Evolutionary conservation across 1,140 invertebrate species (phyloP).

Genomic region (Helicoverpa zea): DNA sequence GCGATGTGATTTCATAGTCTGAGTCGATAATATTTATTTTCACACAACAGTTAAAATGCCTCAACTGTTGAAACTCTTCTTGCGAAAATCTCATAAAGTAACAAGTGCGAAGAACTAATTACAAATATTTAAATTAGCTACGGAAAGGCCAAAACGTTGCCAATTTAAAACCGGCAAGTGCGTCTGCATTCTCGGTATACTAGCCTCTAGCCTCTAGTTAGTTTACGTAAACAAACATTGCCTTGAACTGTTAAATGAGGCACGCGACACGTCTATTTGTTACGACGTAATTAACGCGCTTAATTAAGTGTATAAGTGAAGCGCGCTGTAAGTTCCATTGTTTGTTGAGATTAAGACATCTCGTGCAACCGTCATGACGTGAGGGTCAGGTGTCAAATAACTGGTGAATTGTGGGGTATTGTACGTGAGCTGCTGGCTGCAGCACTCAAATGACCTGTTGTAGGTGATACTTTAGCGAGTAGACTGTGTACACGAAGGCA

Average conservation of each 20-base stretch:
- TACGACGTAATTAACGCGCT: conserved; percentile 46
- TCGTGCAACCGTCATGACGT: neutral
- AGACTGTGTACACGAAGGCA: no score
- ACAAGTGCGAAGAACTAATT: neutral
- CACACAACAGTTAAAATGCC: neutral
- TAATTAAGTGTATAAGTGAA: conserved; percentile 42
- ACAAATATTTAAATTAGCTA: neutral
- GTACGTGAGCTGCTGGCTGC: neutral
- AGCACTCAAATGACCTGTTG: conserved; percentile 1
- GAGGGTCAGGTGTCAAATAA: conserved; percentile 27
- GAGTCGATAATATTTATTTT: neutral
- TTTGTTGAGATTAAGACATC: conserved; percentile 28
- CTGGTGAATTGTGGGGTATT: neutral
- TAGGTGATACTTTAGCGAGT: neutral
- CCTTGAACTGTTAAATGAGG: conserved; percentile 51
- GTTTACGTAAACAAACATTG: conserved; percentile 54
- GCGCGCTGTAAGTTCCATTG: neutral
- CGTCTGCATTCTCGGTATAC: neutral
- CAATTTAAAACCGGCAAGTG: neutral
- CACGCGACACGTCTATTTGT: conserved; percentile 44
- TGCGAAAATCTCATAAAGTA: neutral
- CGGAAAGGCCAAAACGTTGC: neutral
- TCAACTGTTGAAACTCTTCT: neutral
- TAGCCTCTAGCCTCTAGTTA: neutral
- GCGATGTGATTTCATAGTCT: neutral